These are phyloP conservation scores for Vireo griseus DNA, from an alignment of 2,797 vertebrate genomes.

Conservation along the genomic window DNA sequence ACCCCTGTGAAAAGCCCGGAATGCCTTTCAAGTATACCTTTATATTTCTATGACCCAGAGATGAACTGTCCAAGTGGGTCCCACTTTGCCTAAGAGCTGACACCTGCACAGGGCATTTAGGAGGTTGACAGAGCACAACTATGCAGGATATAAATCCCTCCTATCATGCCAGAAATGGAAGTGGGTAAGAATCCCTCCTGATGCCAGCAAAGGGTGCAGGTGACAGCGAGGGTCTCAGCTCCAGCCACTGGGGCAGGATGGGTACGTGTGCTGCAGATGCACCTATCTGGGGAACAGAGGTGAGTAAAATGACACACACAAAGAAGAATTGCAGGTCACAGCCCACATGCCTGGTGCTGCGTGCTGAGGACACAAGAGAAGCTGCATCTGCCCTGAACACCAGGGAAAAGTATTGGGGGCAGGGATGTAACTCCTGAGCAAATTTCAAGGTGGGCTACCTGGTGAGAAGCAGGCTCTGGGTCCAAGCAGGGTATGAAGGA, in stretches of 20 bases:
- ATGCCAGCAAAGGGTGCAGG: not conserved
- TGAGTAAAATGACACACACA: fast-evolving
- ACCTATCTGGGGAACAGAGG: fast-evolving
- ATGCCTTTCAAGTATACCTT: not conserved
- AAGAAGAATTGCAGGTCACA: not conserved
- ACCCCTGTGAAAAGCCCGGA: fast-evolving
- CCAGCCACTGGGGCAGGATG: not conserved
- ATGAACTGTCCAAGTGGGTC: not conserved
- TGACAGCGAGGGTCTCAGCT: not conserved
- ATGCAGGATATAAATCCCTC: not conserved
- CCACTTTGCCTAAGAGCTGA: not conserved
- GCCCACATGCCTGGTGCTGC: not conserved
- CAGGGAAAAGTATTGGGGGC: fast-evolving
- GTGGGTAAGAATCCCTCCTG: not conserved
- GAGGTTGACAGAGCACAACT: fast-evolving
- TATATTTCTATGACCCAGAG: not conserved
- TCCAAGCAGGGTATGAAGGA: not conserved
- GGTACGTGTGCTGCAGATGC: fast-evolving
- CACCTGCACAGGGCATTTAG: not conserved
- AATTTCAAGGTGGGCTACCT: conserved; percentile 69
- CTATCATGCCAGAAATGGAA: fast-evolving
- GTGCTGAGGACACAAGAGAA: not conserved
- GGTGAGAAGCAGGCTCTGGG: conserved; percentile 33
- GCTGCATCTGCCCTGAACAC: not conserved
- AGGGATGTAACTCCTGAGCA: not conserved